Percentiles rank a stretch among this genome's conserved stretches.
These are phyloP conservation scores for Aythya baeri DNA, from an alignment of 2,113 vertebrate genomes.

Conservation along the genomic window DNA sequence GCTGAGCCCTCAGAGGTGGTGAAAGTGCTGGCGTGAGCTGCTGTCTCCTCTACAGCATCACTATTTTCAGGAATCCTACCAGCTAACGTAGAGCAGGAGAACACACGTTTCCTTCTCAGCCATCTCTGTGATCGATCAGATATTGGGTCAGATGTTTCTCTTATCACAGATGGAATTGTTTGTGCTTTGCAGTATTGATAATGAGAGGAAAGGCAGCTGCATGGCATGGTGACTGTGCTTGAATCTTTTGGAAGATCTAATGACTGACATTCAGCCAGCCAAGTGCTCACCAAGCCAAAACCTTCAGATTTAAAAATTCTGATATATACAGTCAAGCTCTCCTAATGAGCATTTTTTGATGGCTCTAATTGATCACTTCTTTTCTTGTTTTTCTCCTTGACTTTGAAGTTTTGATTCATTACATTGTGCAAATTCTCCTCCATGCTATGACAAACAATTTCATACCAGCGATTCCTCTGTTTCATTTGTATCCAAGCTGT, in stretches of 20 bases:
- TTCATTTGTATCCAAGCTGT: background rate
- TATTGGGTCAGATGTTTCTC: background rate
- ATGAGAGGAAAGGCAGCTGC: background rate
- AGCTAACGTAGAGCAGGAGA: background rate
- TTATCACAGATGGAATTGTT: background rate
- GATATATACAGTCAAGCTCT: background rate
- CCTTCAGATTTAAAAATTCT: background rate
- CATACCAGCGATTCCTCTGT: background rate
- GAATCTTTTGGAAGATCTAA: background rate
- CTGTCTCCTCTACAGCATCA: fast-evolving
- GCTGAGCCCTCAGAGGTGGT: background rate
- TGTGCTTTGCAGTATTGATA: background rate
- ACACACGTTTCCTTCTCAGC: background rate
- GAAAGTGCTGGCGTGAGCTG: background rate
- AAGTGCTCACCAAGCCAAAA: background rate
- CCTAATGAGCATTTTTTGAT: slow-evolving; percentile 11
- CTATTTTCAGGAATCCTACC: background rate
- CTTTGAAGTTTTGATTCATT: slow-evolving; percentile 1
- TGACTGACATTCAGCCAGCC: background rate
- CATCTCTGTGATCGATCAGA: background rate
- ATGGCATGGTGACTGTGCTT: background rate
- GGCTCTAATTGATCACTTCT: background rate
- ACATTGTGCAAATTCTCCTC: background rate
- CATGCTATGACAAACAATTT: background rate
- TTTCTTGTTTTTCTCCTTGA: background rate